phyloP scores from a whole-genome alignment of 2,888 invertebrate genomes.

The Latheticus oryzae region DNA sequence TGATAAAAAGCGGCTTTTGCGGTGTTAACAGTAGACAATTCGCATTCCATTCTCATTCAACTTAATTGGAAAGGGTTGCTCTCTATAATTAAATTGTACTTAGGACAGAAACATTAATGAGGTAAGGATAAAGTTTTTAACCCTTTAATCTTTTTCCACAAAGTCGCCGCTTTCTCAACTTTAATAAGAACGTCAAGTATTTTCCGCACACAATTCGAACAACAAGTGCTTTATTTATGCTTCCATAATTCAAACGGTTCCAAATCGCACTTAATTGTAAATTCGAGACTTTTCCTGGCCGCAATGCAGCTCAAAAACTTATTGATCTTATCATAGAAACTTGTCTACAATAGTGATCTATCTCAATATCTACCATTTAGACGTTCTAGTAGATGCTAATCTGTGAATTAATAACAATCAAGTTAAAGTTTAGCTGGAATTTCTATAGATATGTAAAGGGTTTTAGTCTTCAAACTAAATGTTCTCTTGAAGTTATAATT shows the following conservation, averaged over 20 bases:
- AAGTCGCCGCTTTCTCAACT: slow-evolving; percentile 1
- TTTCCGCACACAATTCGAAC: slow-evolving; percentile 2
- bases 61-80: slow-evolving; percentile 28
- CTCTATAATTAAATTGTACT: slow-evolving; percentile 27
- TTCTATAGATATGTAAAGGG: background rate
- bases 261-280: slow-evolving; percentile 8
- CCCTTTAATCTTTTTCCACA: slow-evolving; percentile 24
- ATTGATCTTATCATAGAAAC: slow-evolving; percentile 15
- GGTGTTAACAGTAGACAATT: slow-evolving; percentile 24
- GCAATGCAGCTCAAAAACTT: slow-evolving; percentile 15
- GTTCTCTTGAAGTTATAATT: too few relatives aligned
- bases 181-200: slow-evolving; percentile 12
- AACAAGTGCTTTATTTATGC: slow-evolving; percentile 26
- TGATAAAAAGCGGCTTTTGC: too few relatives aligned
- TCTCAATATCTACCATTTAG: slow-evolving; percentile 16
- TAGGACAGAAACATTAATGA: slow-evolving; percentile 20
- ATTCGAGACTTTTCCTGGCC: slow-evolving; percentile 11
- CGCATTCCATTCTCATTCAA: slow-evolving; percentile 17
- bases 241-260: slow-evolving; percentile 13
- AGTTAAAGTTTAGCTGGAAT: slow-evolving; percentile 1
- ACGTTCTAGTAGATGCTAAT: slow-evolving; percentile 10
- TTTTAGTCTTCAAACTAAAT: too few relatives aligned
- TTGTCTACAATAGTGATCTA: slow-evolving; percentile 13
- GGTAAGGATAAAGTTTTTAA: slow-evolving; percentile 24
- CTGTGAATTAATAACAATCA: slow-evolving; percentile 11